Base-by-base conservation (phyloP, 2,113 vertebrate genomes). In the Phodopus roborovskii region DNA sequence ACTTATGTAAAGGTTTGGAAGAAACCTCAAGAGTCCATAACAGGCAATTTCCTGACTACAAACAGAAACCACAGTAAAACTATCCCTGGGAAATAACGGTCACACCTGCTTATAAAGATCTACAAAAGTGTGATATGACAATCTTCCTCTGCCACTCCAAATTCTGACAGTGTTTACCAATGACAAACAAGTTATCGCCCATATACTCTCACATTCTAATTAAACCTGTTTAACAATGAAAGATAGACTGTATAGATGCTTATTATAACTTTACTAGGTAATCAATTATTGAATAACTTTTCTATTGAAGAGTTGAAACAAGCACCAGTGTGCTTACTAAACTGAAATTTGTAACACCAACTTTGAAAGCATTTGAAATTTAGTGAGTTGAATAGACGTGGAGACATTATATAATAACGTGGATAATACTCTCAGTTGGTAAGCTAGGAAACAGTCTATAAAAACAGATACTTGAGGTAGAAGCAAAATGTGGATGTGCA, bases 31-130 rank as follows among this genome's bases (percentile, higher is more conserved):
- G 45, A 9, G 56, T 84, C 7, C 48, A 13, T 89, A 96, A 48
- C 58, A 96, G 71, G 16, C 56, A 95, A 82, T 95, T 96, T 95
- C 39, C 84, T 77, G 9, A 28, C 48, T 36, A 58, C 53, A 86
- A 82, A 75, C n/a, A 68, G 13, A 97, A 97, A 92, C 39, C 73
- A 92, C 4, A 42, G 62, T 88, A 68, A 95, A 95, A 71, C 16
- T 22, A 88, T 94, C 13, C 42, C 28, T 73, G 36, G 73, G 22
- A 96, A 96, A 94, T 78, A 96, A 64, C 56, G 82, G 2, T 86
- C 84, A 28, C 30, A 10, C n/a, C 30, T 92, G 86, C 9, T 88
- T 90, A 60, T 42, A 66, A 93, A 92, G 58, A 60, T 64, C 24
- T 56, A 79, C 36, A 81, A 75, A 90, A 78, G 12, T 90, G 26